Base-by-base conservation (phyloP, 2,797 vertebrate species). In the Sebastes trivittatus region DNA sequence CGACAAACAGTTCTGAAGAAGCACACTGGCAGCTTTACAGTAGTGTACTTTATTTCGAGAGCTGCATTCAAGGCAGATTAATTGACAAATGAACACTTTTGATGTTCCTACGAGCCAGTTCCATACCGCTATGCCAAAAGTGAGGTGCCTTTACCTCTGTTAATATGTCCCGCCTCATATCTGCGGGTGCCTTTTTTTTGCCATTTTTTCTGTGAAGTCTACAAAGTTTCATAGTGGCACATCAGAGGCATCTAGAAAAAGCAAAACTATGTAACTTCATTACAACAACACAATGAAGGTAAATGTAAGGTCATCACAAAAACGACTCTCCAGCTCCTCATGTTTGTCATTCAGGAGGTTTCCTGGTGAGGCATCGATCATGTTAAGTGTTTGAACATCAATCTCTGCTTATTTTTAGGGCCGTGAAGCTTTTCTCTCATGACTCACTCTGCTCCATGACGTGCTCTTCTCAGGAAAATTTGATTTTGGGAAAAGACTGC, bases 371-470 rank as follows among this genome's bases (percentile, higher is more conserved):
- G 11, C 86, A 85, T 90, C 72, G 20, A 85, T 88, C 84, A 86
- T 38, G 18, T 77, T 78, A 77, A 88, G 82, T 82, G 84, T 85
- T 56, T 59, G 61, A 77, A 38, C 87, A 92, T 90, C 83, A 80
- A 87, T 92, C 89, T 87, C 83, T 65, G 64, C 77, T 80, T 82
- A 78, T 81, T 81, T 80, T 76, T 14, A 38, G 52, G 69, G 29
- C 52, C 1, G 60, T 72, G 60, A 78, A 62, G 74, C 20, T 64
- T 87, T 82, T 56, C 2, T 85, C 62, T 80, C 59, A 78, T 92
- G 87, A 91, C 80, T 86, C 88, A 93, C 65, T 81, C 81, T 63
- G 49, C 80, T 88, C 56, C 34, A 32, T 89, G 85, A 87, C 62
- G 66, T 23, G 42, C 58, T 88, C 67, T 66, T 68, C 78, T 82